A percentile compares a stretch with the other conserved stretches of the same genome.
Evolutionary conservation across 37 sponge, comb jelly and placozoan species (phyloP).

Genomic region (Oopsacas minuta): DNA sequence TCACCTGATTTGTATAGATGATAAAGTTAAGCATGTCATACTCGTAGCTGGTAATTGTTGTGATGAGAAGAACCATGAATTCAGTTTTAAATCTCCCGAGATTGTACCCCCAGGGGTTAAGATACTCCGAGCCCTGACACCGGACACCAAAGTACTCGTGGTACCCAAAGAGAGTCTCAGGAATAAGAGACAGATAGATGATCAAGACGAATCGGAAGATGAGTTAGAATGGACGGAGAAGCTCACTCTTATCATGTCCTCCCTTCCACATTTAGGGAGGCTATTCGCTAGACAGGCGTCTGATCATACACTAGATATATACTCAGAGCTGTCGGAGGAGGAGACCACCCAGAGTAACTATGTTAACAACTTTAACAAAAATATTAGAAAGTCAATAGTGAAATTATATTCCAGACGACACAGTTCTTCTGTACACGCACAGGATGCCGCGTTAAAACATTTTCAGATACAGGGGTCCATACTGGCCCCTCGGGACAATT

Average conservation of each 20-base stretch:
- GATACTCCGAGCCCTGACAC: neutral
- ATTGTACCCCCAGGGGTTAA: neutral
- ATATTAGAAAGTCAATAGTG: neutral
- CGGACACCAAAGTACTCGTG: neutral
- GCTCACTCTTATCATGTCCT: slow-evolving; percentile 15
- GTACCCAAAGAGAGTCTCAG: neutral
- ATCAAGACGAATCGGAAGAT: neutral
- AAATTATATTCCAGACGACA: neutral
- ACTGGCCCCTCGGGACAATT: neutral
- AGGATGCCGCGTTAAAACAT: neutral
- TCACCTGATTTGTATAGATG: neutral
- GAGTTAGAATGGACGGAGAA: neutral
- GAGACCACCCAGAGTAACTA: neutral
- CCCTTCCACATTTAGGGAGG: neutral
- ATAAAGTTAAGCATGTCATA: neutral
- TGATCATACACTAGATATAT: neutral
- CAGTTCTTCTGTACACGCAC: neutral
- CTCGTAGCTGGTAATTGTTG: neutral
- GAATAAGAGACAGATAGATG: neutral
- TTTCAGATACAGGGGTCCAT: neutral
- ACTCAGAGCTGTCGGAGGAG: neutral
- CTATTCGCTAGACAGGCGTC: neutral
- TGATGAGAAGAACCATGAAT: neutral
- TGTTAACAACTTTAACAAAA: neutral
- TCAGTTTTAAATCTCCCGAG: neutral